Percentiles rank a stretch among this genome's conserved stretches.
Conservation (phyloP, 1,140 invertebrate genomes). For the Patella vulgata region DNA sequence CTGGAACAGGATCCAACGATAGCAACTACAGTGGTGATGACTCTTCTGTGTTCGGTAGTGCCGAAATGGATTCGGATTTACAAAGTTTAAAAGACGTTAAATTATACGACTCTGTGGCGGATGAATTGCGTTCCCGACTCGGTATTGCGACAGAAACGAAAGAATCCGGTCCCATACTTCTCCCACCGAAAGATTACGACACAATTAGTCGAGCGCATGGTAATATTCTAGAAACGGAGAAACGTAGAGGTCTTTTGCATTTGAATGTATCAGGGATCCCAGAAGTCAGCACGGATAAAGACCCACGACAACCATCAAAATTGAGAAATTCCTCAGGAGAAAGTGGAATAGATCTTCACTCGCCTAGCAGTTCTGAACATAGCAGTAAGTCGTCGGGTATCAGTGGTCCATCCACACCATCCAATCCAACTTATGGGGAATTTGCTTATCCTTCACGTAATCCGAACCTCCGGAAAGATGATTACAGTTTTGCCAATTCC, state of each 20-base stretch:
- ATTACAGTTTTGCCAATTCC: too few species aligned
- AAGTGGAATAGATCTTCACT: conserved; percentile 46
- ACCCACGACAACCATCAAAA: background rate
- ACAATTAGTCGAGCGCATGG: conserved; percentile 80
- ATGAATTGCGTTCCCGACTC: conserved; percentile 88
- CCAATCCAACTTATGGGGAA: too few species aligned
- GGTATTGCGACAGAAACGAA: conserved; percentile 60
- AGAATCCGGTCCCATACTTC: conserved; percentile 77
- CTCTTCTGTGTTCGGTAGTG: conserved; percentile 31
- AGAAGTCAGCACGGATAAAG: background rate
- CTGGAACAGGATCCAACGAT: conserved; percentile 38
- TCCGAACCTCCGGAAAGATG: too few species aligned
- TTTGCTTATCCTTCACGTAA: too few species aligned
- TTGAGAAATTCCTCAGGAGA: conserved; percentile 43
- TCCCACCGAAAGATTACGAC: conserved; percentile 94
- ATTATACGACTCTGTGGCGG: conserved; percentile 90
- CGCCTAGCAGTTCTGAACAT: conserved; percentile 34
- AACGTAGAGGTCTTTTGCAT: conserved; percentile 19
- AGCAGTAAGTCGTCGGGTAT: conserved; percentile 1
- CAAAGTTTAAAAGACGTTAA: conserved; percentile 70
- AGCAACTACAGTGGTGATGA: conserved; percentile 42
- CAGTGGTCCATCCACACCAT: too few species aligned
- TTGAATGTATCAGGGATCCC: conserved; percentile 14
- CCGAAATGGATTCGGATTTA: conserved; percentile 54
- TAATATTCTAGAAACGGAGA: conserved; percentile 58